Evolutionary conservation across 2,888 invertebrate species (phyloP).

Genomic region (Alsophila aescularia): DNA sequence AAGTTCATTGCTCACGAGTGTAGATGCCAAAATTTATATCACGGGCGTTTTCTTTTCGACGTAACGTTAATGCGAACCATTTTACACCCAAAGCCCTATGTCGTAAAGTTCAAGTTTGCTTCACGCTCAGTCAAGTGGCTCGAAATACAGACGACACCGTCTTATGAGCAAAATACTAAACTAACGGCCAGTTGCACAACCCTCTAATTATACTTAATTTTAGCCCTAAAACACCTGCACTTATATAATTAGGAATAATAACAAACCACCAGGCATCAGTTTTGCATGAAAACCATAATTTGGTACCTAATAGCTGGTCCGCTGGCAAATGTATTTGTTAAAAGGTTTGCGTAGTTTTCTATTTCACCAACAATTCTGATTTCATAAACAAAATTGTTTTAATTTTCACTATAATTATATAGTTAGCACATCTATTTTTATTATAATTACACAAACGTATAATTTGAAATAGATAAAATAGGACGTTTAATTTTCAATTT

Average conservation of each 20-base stretch:
- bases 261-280: not conserved
- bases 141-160: too few species aligned
- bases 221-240: conserved; percentile 20
- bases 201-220: conserved; percentile 9
- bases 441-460: too few species aligned
- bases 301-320: conserved; percentile 8
- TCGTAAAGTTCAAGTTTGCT: too few species aligned
- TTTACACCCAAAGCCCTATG: too few species aligned
- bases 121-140: too few species aligned
- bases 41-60: too few species aligned
- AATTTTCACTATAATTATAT: not conserved
- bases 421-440: not conserved
- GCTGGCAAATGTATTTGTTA: not conserved
- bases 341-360: not conserved
- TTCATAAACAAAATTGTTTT: not conserved
- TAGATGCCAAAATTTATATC: too few species aligned
- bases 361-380: not conserved
- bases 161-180: not conserved
- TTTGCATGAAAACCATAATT: conserved; percentile 22
- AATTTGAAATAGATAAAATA: too few species aligned
- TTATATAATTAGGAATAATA: conserved; percentile 27
- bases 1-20: too few species aligned
- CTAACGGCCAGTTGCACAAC: conserved; percentile 22
- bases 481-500: not conserved
- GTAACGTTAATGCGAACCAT: too few species aligned